Evolutionary conservation across 2,113 vertebrate species (phyloP), one percentile per base, ranked within the genome.

Genomic region (Lycocorax pyrrhopterus): DNA sequence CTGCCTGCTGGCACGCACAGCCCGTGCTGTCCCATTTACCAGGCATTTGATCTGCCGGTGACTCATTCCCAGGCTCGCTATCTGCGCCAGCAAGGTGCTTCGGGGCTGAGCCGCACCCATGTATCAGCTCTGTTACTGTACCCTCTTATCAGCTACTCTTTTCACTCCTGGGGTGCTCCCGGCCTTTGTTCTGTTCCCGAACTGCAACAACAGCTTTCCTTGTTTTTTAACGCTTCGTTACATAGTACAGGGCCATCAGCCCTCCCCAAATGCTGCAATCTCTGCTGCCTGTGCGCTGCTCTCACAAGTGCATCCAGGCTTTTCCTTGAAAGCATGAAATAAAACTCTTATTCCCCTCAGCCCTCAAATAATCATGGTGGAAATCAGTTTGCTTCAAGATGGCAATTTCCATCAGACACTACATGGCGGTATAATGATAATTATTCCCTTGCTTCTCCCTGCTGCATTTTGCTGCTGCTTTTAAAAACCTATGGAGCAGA

Each of bases 131-230:
- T 83, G 56, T 29, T 88, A 9, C 60, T 67, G 60, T 20, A 66
- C 68, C 11, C 53, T 80, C 9, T 86, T 96, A 95, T 87, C 93
- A 93, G 76, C 72, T 53, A 1, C 26, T 81, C 60, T 72, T 94
- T 81, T 91, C 44, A 49, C 91, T 94, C 73, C 84, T 75, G 6
- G 68, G 68, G 76, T 92, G 73, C 73, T 96, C 76, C 76, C 10
- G 32, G 89, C 56, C 91, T 96, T 94, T 97, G 91, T 94, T 94
- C 95, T 91, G 21, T 44, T 69, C 39, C 41, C 2, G 10, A 39
- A 4, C 26, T 58, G 85, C 82, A 92, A 64, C 59, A 92, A 84
- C 77, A 89, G 35, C 84, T 89, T 80, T 79, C 64, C 82, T 46
- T 44, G 13, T 16, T 69, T 93, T 63, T 60, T 39, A 74, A 21